These are phyloP conservation scores for Pemphigus obesinymphae DNA, from an alignment of 1,140 invertebrate genomes.

Conservation along the genomic window DNA sequence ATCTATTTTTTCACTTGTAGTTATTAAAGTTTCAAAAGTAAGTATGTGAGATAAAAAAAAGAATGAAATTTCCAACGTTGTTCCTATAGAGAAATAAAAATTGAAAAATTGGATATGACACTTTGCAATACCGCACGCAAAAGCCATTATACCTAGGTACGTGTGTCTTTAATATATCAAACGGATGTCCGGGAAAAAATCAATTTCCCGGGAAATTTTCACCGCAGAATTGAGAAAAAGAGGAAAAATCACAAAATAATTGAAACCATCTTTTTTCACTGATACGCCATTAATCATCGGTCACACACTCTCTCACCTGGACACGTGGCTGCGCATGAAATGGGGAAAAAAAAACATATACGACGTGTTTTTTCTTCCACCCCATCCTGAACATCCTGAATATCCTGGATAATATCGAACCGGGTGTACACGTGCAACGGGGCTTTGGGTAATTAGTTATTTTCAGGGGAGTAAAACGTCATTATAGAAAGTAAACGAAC, in stretches of 20 bases:
- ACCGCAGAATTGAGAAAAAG: neutral
- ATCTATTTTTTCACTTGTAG: too few species aligned
- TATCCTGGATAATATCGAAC: neutral
- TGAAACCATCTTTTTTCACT: neutral
- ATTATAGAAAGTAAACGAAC: neutral
- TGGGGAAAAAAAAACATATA: neutral
- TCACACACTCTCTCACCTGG: neutral
- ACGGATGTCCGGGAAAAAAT: neutral
- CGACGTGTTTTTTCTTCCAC: neutral
- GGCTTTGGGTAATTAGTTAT: neutral
- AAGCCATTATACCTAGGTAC: neutral
- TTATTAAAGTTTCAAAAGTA: too few species aligned
- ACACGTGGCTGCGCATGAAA: too few species aligned
- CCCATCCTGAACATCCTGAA: neutral
- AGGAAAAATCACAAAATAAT: slow-evolving; percentile 31
- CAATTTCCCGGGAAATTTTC: neutral
- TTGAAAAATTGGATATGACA: neutral
- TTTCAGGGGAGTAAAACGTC: neutral
- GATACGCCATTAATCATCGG: slow-evolving; percentile 1
- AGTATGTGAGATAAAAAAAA: too few species aligned
- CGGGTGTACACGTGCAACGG: neutral
- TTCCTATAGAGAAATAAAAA: neutral
- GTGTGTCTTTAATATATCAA: slow-evolving; percentile 15
- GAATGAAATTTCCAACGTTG: too few species aligned
- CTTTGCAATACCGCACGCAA: neutral